phyloP scores from a whole-genome alignment of 2,797 vertebrate species.

The Salmo trutta region DNA sequence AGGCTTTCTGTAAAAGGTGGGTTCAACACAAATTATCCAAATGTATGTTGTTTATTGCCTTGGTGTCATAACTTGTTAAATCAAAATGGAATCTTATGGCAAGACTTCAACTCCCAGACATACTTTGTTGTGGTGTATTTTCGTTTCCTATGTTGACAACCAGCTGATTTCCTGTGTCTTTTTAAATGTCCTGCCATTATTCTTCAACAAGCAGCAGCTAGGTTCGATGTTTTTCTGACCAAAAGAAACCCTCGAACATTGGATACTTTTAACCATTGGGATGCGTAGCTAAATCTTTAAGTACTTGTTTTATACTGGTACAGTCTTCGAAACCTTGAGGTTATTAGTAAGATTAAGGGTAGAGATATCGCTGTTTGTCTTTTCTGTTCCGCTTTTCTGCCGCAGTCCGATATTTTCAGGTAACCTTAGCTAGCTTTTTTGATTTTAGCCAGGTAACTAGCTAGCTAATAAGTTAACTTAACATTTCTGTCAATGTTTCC shows the following conservation, averaged over 20 bases:
- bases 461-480: not conserved
- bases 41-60: not conserved
- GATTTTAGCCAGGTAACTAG: not conserved
- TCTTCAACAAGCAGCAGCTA: conserved; percentile 7
- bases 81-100: conserved; percentile 39
- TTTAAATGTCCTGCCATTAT: conserved; percentile 64
- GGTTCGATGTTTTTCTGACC: conserved; percentile 59
- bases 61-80: not conserved
- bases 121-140: conserved; percentile 7
- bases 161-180: conserved; percentile 81
- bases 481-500: not conserved
- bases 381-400: conserved; percentile 42
- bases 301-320: conserved; percentile 66
- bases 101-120: conserved; percentile 68
- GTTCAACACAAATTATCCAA: not conserved
- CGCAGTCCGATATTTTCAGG: conserved; percentile 47
- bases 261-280: conserved; percentile 37
- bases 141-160: conserved; percentile 65
- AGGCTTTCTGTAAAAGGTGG: not conserved
- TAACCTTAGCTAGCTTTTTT: not conserved
- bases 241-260: conserved; percentile 40
- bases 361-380: conserved; percentile 1
- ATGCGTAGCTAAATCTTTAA: conserved; percentile 51
- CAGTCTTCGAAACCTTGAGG: conserved; percentile 16
- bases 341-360: not conserved